Evolutionary conservation across 2,797 vertebrate genomes (phyloP).

Genomic region (Poecilia velifera): DNA sequence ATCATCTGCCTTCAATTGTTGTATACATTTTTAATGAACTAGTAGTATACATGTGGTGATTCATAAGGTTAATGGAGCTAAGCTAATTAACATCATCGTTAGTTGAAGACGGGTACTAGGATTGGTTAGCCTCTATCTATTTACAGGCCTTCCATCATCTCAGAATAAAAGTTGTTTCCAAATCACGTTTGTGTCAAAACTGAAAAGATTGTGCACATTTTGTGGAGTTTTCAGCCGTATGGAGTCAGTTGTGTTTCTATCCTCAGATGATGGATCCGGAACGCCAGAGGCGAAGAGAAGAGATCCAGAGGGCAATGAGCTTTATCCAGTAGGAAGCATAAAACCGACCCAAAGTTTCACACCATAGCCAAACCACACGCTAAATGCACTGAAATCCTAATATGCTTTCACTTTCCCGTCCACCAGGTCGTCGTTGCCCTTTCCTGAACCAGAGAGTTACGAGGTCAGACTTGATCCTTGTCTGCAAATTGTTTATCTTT

Average conservation of each 20-base stretch:
- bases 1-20: neutral
- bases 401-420: constrained; percentile 33
- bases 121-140: neutral
- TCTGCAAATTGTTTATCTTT: neutral
- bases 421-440: constrained; percentile 93
- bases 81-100: neutral
- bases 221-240: neutral
- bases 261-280: constrained; percentile 85
- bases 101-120: neutral
- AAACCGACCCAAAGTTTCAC: neutral
- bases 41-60: neutral
- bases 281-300: constrained; percentile 92
- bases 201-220: neutral
- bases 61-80: neutral
- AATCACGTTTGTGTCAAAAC: neutral
- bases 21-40: neutral
- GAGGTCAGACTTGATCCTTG: constrained; percentile 80
- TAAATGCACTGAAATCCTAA: neutral
- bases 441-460: constrained; percentile 92
- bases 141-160: neutral
- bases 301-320: constrained; percentile 96
- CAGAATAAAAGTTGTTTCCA: neutral
- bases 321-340: constrained; percentile 94
- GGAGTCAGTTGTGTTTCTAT: constrained; percentile 21
- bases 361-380: neutral